phyloP scores from a whole-genome alignment of 2,888 invertebrate genomes.

The Morpho achilles region DNA sequence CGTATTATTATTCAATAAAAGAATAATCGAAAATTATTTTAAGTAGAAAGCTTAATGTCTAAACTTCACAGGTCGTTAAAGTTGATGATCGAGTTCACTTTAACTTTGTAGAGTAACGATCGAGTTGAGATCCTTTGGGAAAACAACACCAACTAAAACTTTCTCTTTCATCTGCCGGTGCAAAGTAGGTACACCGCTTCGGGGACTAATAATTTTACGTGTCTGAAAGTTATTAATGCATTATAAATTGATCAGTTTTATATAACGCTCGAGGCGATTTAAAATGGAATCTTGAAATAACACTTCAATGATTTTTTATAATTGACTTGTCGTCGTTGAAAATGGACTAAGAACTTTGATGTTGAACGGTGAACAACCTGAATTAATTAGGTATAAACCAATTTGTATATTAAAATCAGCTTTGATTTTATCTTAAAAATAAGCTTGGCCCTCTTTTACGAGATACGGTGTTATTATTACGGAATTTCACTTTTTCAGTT shows the following conservation, averaged over 20 bases:
- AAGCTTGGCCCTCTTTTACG: too few species aligned
- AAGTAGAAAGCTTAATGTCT: conserved; percentile 46
- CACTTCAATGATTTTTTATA: conserved; percentile 42
- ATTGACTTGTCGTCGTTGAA: conserved; percentile 37
- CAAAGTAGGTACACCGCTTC: conserved; percentile 24
- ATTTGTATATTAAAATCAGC: not conserved
- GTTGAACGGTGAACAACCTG: conserved; percentile 36
- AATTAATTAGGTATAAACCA: conserved; percentile 3
- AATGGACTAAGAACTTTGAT: conserved; percentile 46
- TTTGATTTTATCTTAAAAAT: too few species aligned
- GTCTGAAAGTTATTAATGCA: conserved; percentile 38
- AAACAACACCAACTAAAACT: conserved; percentile 50
- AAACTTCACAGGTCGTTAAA: conserved; percentile 54
- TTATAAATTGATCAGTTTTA: conserved; percentile 37
- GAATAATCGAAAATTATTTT: conserved; percentile 33
- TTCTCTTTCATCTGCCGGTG: conserved; percentile 22
- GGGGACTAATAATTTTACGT: conserved; percentile 27
- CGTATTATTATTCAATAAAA: not conserved
- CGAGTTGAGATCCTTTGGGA: conserved; percentile 49
- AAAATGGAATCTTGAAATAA: conserved; percentile 58
- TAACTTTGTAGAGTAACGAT: conserved; percentile 40
- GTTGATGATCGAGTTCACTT: conserved; percentile 40
- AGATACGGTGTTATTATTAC: too few species aligned
- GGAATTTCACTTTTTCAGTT: too few species aligned
- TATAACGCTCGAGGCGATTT: conserved; percentile 45